Percentiles rank a stretch among this genome's conserved stretches.
These are phyloP conservation scores for Stictonetta naevosa DNA, from an alignment of 2,113 vertebrate genomes.

Conservation along the genomic window DNA sequence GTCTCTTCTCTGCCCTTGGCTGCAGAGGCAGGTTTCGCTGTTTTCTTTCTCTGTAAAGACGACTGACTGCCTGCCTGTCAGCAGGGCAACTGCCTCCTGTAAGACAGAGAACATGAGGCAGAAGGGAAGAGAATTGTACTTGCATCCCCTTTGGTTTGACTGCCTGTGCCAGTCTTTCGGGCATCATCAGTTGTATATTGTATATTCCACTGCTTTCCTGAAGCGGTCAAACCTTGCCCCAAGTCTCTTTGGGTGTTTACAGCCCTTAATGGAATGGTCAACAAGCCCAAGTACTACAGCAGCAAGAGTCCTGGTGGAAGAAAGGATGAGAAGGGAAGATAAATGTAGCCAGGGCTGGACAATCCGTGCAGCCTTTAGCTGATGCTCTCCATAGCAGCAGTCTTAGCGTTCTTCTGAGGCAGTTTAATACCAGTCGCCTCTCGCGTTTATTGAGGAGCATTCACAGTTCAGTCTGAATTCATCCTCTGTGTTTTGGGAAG, in stretches of 20 bases:
- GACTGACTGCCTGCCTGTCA: neutral
- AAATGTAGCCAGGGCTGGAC: neutral
- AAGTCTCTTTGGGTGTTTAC: neutral
- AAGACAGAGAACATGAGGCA: neutral
- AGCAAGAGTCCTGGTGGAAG: neutral
- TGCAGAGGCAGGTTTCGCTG: neutral
- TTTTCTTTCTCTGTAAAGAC: neutral
- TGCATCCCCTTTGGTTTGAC: neutral
- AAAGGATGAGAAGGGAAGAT: neutral
- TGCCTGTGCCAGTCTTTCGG: neutral
- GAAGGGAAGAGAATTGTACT: neutral
- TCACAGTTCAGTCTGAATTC: neutral
- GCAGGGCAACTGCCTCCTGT: neutral
- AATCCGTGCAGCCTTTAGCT: neutral
- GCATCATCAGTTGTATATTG: neutral
- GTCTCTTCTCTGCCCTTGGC: neutral
- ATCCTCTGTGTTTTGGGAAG: neutral
- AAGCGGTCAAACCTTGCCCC: neutral
- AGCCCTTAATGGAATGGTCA: neutral
- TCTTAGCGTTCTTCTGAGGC: neutral
- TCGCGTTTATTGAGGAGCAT: neutral
- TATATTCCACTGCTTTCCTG: neutral
- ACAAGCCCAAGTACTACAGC: neutral
- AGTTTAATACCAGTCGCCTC: accelerated
- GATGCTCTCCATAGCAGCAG: neutral